Conservation (phyloP, 2,797 vertebrate species). For the Rhynchonycteris naso region DNA sequence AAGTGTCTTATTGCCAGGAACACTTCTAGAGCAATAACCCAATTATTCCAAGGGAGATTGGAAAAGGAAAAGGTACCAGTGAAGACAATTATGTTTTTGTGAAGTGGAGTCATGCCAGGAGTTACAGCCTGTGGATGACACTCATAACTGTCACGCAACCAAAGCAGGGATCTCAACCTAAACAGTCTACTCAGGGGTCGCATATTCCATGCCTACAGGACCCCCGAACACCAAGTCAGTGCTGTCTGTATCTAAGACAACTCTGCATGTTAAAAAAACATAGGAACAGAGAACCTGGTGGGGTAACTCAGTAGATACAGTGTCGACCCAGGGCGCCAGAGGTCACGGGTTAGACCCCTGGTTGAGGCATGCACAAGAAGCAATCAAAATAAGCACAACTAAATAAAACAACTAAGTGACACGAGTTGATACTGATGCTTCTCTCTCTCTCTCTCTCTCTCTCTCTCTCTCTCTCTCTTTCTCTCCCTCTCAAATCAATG, state of each 20-base stretch:
- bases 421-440: no score
- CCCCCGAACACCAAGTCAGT: no score
- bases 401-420: no score
- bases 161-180: not conserved
- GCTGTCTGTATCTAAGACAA: not conserved
- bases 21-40: conserved; percentile 68
- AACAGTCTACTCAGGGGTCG: not conserved
- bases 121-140: not conserved
- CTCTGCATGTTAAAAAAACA: not conserved
- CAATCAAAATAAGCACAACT: no score
- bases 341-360: no score
- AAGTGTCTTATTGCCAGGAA: conserved; percentile 64
- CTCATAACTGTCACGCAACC: not conserved
- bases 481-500: no score
- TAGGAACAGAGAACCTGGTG: not conserved
- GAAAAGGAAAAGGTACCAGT: conserved; percentile 56
- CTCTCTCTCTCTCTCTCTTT: no score
- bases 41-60: conserved; percentile 75
- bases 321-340: no score
- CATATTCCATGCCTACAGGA: not conserved
- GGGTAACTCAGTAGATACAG: no score
- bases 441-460: no score
- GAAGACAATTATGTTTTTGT: conserved; percentile 70
- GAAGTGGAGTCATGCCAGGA: not conserved
- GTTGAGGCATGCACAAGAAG: no score